A percentile compares a stretch with the other conserved stretches of the same genome.
phyloP scores from a whole-genome alignment of 2,888 invertebrate genomes.

The Lasius fuliginosus region DNA sequence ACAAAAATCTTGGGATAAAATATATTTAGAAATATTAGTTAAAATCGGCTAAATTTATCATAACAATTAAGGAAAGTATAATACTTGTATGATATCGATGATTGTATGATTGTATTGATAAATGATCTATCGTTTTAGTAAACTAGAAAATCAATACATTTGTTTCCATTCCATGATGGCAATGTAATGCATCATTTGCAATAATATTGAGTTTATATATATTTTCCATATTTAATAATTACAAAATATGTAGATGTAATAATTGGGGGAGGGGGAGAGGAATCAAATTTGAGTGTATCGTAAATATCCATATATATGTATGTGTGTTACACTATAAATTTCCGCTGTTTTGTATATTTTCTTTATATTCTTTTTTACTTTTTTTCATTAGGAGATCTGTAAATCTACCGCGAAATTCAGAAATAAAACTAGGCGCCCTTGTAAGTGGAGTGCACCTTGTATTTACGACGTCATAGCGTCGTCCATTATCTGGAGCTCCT shows the following conservation, averaged over 20 bases:
- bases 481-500: conserved; percentile 54
- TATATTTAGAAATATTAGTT: neutral
- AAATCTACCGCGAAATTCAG: conserved; percentile 28
- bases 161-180: neutral
- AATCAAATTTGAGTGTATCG: neutral
- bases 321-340: neutral
- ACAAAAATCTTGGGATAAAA: neutral
- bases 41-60: neutral
- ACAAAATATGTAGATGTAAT: neutral
- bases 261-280: neutral
- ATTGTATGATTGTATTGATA: neutral
- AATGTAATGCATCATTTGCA: neutral
- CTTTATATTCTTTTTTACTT: neutral
- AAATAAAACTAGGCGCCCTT: conserved; percentile 48
- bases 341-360: neutral
- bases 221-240: neutral
- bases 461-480: conserved; percentile 46
- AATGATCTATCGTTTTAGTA: neutral
- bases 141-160: neutral
- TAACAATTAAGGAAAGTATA: neutral
- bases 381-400: conserved; percentile 27
- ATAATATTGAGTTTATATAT: neutral
- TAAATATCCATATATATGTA: neutral
- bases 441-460: conserved; percentile 44
- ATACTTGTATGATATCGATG: neutral